Percentiles rank a stretch among this genome's conserved stretches.
Conservation (phyloP, 2,797 vertebrate genomes). For the Xenopus petersii region DNA sequence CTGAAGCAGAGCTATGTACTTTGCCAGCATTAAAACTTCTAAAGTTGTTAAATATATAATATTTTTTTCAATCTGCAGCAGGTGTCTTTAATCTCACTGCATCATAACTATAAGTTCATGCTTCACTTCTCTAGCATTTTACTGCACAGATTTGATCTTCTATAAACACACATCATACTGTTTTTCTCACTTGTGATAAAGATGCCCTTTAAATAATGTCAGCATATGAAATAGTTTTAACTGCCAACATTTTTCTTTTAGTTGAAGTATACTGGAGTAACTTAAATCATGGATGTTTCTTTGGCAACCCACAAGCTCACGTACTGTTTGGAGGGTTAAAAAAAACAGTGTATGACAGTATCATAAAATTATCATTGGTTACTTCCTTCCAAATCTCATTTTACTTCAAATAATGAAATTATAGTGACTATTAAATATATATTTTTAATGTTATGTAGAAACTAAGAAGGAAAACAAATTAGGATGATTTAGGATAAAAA, state of each 20-base stretch:
- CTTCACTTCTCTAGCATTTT: conserved; percentile 44
- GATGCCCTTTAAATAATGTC: conserved; percentile 47
- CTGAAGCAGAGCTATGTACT: conserved; percentile 35
- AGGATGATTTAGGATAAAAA: no score
- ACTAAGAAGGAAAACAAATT: no score
- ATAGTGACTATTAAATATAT: no score
- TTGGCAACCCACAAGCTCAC: no score
- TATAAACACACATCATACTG: conserved; percentile 39
- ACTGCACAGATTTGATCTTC: conserved; percentile 41
- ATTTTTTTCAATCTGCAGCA: conserved; percentile 43
- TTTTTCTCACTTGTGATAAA: conserved; percentile 38
- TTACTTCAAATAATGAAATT: no score
- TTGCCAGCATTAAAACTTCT: conserved; percentile 29
- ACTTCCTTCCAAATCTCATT: no score
- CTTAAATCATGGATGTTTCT: conserved; percentile 17
- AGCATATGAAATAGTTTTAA: conserved; percentile 40
- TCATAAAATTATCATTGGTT: no score
- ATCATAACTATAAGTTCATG: conserved; percentile 45
- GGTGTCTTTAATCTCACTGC: conserved; percentile 45
- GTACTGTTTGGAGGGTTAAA: no score
- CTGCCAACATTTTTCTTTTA: conserved; percentile 23
- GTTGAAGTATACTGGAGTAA: conserved; percentile 12
- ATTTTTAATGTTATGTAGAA: no score
- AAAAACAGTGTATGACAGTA: no score
- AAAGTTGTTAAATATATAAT: conserved; percentile 32